Evolutionary conservation across 2,797 vertebrate genomes (phyloP).

Genomic region (Chrysocyon brachyurus): DNA sequence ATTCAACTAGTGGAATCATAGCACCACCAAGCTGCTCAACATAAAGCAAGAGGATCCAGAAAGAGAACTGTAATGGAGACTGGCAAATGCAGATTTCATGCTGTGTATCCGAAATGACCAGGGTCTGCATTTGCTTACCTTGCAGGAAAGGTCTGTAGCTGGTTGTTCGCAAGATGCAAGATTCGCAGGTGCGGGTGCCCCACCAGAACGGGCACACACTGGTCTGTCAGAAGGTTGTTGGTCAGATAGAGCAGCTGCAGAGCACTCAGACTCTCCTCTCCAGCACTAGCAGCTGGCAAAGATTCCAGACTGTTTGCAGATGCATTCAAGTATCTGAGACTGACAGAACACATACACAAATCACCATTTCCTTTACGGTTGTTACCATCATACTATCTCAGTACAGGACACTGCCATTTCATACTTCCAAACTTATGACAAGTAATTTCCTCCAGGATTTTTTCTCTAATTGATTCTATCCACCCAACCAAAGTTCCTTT

Average conservation of each 20-base stretch:
- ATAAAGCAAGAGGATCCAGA: neutral
- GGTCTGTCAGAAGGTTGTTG: conserved; percentile 95
- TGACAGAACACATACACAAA: conserved; percentile 83
- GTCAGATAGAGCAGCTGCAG: conserved; percentile 97
- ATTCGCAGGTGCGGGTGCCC: conserved; percentile 94
- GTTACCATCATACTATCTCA: neutral
- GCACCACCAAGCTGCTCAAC: neutral
- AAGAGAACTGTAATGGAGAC: neutral
- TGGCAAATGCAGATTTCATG: neutral
- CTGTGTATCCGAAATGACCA: neutral
- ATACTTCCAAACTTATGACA: neutral
- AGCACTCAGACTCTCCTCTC: conserved; percentile 95
- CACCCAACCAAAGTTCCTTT: conserved; percentile 15
- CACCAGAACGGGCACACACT: conserved; percentile 93
- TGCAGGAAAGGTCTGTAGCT: conserved; percentile 95
- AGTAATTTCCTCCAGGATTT: neutral
- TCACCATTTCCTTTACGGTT: neutral
- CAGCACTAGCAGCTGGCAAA: conserved; percentile 92
- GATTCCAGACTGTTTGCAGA: conserved; percentile 96
- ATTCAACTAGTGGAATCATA: neutral
- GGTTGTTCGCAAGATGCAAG: conserved; percentile 97
- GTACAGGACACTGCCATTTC: neutral
- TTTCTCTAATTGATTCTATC: conserved; percentile 42
- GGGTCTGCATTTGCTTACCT: conserved; percentile 89
- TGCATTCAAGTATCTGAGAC: conserved; percentile 96